These are phyloP conservation scores for Ptyas mucosa DNA, from an alignment of 2,113 vertebrate species.

Conservation along the genomic window DNA sequence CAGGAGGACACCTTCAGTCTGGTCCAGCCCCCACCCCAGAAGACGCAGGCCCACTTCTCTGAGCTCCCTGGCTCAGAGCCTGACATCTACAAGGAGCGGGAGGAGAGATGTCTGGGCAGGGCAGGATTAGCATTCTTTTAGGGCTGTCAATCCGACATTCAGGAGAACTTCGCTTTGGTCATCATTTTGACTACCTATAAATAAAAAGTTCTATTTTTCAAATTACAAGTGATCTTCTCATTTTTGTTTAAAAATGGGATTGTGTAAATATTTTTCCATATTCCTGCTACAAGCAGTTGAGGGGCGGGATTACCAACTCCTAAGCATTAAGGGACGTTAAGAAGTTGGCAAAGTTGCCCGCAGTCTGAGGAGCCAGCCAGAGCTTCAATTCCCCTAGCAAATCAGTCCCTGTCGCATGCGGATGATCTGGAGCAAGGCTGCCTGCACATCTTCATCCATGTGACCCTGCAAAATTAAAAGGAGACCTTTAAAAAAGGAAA, in stretches of 20 bases:
- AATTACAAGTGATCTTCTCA: not conserved
- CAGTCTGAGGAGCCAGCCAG: not conserved
- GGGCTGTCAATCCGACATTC: slow-evolving; percentile 57
- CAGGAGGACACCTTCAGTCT: not conserved
- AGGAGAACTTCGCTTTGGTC: slow-evolving; percentile 40
- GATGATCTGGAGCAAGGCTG: slow-evolving; percentile 94
- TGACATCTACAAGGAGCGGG: not conserved
- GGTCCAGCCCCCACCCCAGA: not conserved
- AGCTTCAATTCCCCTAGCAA: slow-evolving; percentile 67
- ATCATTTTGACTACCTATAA: slow-evolving; percentile 56
- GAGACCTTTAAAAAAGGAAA: not conserved
- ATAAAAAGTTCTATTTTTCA: not conserved
- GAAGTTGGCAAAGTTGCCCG: not conserved
- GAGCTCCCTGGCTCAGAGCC: slow-evolving; percentile 6
- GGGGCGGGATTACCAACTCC: not conserved
- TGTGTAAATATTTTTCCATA: not conserved
- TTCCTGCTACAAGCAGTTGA: slow-evolving; percentile 15
- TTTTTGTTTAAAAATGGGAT: not conserved
- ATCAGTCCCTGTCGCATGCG: slow-evolving; percentile 95
- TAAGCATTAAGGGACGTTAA: not conserved
- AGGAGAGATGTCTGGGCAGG: not conserved
- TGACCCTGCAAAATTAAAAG: slow-evolving; percentile 77
- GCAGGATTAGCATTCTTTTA: not conserved
- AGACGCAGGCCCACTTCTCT: not conserved
- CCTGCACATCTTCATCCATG: slow-evolving; percentile 98